Evolutionary conservation across 2,888 invertebrate species (phyloP), one percentile per base, ranked within the genome.

Genomic region (Fragum fragum): DNA sequence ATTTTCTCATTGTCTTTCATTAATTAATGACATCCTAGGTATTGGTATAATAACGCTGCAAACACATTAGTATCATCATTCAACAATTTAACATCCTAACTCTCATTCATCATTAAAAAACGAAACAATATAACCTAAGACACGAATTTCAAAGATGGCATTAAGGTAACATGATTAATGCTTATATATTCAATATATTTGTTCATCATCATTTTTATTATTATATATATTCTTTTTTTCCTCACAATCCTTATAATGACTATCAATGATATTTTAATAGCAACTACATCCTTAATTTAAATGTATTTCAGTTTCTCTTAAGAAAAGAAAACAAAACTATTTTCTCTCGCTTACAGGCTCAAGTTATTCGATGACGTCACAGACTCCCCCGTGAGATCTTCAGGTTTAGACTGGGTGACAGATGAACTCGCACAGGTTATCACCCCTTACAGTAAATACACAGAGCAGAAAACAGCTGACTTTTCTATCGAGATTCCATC

Each of bases 381-480:
- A 1, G 69, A 42, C 55, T 76, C 75, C n/a, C 75, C 75, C 7
- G 55, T 66, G 18, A 29, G 21, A 29, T 32, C 18, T 47, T 52
- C 36, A 26, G 59, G 42, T 21, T 63, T 52, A 21, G 72, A 75
- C 32, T 32, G 57, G 21, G 57, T 23, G 23, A 57, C 26, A 26
- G 57, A 57, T 23, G 57, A 57, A 57, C 5, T 47, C 14, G 16
- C 7, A 9, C 18, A n/a, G 14, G 26, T 57, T 23, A 23, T 57
- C 57, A 57, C 57, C 26, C 57, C 57, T 57, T 80, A 57, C 39
- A 70, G 55, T 39, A 71, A 52, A 75, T 80, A 28, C 52, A 75
- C 47, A 80, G 75, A 42, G 70, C 71, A 55, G 69, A 47, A 21
- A 68, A 23, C 55, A 80, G 75, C 70, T 53, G 66, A 47, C 29